phyloP scores from a whole-genome alignment of 1,140 invertebrate species.

The Potamilus streckersoni region DNA sequence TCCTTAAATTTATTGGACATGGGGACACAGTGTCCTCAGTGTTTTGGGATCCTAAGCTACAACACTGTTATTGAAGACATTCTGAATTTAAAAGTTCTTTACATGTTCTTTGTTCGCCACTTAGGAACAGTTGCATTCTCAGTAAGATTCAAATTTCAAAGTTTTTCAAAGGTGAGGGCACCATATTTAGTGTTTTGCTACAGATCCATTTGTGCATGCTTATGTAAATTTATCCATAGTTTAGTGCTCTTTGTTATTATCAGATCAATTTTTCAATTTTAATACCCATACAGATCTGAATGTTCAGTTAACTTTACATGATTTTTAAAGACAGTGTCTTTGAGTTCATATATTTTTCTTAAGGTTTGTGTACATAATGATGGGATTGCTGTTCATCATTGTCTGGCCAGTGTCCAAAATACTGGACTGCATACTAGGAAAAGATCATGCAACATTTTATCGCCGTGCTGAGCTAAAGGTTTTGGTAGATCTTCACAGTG shows the following conservation, averaged over 20 bases:
- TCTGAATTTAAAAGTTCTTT: no score
- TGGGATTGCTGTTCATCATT: constrained; percentile 60
- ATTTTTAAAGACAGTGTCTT: not conserved
- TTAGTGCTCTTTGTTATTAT: not conserved
- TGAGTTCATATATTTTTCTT: not conserved
- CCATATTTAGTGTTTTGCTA: no score
- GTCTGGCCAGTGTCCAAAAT: constrained; percentile 64
- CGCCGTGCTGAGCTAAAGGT: constrained; percentile 54
- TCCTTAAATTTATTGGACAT: no score
- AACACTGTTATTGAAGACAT: no score
- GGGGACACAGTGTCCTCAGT: no score
- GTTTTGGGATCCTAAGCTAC: no score
- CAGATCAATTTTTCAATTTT: not conserved
- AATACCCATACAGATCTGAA: not conserved
- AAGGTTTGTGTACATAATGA: constrained; percentile 64
- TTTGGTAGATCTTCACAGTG: constrained; percentile 54
- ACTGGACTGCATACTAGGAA: constrained; percentile 59
- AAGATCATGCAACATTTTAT: constrained; percentile 56
- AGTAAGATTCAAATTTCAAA: no score
- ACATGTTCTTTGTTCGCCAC: no score
- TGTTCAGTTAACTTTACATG: not conserved
- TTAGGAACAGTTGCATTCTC: no score
- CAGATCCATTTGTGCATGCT: no score
- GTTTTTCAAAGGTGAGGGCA: no score
- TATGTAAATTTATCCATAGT: not conserved